A percentile compares a stretch with the other conserved stretches of the same genome.
Evolutionary conservation across 2,113 vertebrate genomes (phyloP).

Genomic region (Cervus canadensis): DNA sequence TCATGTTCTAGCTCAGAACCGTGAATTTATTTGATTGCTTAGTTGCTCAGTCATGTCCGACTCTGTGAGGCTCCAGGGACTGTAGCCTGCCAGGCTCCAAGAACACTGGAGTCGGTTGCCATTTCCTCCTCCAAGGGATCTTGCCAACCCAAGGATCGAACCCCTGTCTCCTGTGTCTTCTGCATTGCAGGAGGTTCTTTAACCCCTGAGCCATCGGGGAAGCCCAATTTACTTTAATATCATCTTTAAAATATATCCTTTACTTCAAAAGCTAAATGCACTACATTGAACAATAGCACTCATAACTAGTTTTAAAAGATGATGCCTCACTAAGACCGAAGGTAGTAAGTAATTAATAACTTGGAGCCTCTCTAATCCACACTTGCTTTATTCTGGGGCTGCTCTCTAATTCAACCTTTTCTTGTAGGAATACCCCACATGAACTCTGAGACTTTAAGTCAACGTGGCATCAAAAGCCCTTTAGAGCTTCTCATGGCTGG

Average conservation of each 20-base stretch:
- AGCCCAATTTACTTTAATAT: background rate
- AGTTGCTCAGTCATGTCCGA: fast-evolving
- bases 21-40: background rate
- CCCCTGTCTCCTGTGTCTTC: background rate
- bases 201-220: background rate
- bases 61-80: background rate
- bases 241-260: background rate
- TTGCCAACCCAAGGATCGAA: background rate
- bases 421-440: background rate
- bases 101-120: background rate
- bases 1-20: background rate
- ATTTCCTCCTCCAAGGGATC: background rate
- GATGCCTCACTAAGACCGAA: background rate
- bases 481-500: background rate
- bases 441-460: background rate
- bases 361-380: background rate
- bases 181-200: background rate
- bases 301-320: background rate
- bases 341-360: background rate
- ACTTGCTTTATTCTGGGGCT: background rate
- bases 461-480: background rate
- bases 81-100: background rate
- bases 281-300: background rate
- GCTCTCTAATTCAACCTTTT: background rate
- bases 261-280: background rate